Percentiles rank a stretch among this genome's conserved stretches.
These are phyloP conservation scores for Rhodophaea formosa DNA, from an alignment of 2,888 invertebrate species.

Conservation along the genomic window DNA sequence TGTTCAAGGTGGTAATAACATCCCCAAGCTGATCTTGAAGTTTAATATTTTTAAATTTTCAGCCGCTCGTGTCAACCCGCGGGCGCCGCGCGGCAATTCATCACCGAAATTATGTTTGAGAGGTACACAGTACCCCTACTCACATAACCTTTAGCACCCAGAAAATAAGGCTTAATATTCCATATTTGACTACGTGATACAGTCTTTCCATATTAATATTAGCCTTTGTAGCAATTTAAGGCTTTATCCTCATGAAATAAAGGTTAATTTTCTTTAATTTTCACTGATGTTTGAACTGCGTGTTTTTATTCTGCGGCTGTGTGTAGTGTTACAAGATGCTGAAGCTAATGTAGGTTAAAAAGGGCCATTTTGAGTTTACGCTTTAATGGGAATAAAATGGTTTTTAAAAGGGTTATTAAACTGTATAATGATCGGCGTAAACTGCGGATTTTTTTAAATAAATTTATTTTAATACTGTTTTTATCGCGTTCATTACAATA, in stretches of 20 bases:
- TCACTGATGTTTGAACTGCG: neutral
- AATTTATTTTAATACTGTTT: no score
- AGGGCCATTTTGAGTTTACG: neutral
- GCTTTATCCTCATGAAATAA: neutral
- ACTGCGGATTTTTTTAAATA: no score
- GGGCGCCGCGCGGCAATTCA: constrained; percentile 16
- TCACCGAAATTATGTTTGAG: constrained; percentile 26
- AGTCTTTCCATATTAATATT: neutral
- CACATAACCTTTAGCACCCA: neutral
- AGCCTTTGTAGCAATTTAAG: neutral
- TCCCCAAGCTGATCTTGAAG: constrained; percentile 17
- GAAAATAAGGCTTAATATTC: constrained; percentile 8
- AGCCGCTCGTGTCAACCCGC: constrained; percentile 12
- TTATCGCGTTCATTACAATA: no score
- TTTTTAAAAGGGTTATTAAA: neutral
- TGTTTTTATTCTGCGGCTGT: constrained; percentile 12
- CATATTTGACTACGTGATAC: neutral
- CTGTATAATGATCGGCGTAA: neutral
- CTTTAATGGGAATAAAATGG: neutral
- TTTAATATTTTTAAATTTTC: constrained; percentile 18
- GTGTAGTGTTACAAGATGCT: constrained; percentile 5
- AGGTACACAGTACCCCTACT: constrained; percentile 13
- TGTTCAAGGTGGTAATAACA: constrained; percentile 15
- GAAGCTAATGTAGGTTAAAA: constrained; percentile 4
- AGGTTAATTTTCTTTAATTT: constrained; percentile 2